Conservation (phyloP, 2,888 invertebrate species). For the Cactoblastis cactorum region DNA sequence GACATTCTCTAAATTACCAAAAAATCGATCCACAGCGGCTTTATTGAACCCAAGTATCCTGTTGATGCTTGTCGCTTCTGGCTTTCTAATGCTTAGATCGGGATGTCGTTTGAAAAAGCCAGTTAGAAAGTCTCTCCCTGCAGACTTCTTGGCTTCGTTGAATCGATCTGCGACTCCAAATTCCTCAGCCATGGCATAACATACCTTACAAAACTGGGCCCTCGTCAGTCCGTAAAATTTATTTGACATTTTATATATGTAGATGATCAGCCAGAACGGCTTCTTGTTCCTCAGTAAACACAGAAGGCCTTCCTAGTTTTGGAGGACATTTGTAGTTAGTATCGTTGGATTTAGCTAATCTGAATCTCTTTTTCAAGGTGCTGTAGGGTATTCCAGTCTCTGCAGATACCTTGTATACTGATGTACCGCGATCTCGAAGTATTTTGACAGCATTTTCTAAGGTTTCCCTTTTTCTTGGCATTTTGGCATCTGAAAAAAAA, state of each 20-base stretch:
- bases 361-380: constrained; percentile 17
- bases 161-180: constrained; percentile 22
- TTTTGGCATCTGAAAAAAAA: not conserved
- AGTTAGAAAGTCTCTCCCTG: constrained; percentile 23
- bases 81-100: constrained; percentile 22
- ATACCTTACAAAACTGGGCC: constrained; percentile 25
- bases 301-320: constrained; percentile 23
- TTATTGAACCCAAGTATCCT: too few relatives aligned
- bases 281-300: constrained; percentile 26
- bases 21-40: too few relatives aligned
- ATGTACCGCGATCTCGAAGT: constrained; percentile 18
- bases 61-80: constrained; percentile 19
- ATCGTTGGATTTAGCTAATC: constrained; percentile 22
- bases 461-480: constrained; percentile 4
- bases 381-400: constrained; percentile 18
- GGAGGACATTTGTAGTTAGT: constrained; percentile 22
- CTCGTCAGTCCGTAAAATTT: constrained; percentile 26
- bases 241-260: constrained; percentile 24
- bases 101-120: constrained; percentile 27
- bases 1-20: too few relatives aligned
- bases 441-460: constrained; percentile 20
- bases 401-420: constrained; percentile 19
- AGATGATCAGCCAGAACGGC: constrained; percentile 24
- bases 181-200: constrained; percentile 23
- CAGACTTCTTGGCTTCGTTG: constrained; percentile 23